Percentiles rank a stretch among this genome's conserved stretches.
These are phyloP conservation scores for Malthinus seriepunctatus DNA, from an alignment of 2,888 invertebrate genomes.

Conservation along the genomic window DNA sequence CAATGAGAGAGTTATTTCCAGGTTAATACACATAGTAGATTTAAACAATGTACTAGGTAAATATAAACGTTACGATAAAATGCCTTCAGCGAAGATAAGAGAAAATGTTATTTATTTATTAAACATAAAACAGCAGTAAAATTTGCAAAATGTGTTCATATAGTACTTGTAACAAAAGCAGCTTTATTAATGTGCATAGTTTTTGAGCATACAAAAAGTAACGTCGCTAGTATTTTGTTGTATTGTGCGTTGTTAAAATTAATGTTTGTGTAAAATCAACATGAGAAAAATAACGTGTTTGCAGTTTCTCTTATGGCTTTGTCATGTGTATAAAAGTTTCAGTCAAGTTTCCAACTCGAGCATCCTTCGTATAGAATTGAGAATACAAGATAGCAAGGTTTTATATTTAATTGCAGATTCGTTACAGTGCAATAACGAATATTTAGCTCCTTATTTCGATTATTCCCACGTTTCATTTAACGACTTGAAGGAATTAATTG, in stretches of 20 bases:
- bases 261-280: background rate
- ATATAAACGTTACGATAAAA: background rate
- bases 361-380: conserved; percentile 17
- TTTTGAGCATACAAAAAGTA: no score
- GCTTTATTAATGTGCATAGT: background rate
- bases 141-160: background rate
- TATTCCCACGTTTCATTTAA: conserved; percentile 18
- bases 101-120: background rate
- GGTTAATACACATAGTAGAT: background rate
- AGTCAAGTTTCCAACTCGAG: conserved; percentile 13
- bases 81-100: background rate
- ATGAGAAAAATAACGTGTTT: conserved; percentile 1
- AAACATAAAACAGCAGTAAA: conserved; percentile 1
- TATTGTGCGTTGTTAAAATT: background rate
- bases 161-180: background rate
- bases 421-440: conserved; percentile 15
- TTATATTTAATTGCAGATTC: conserved; percentile 24
- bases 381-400: conserved; percentile 26
- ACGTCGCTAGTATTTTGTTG: no score
- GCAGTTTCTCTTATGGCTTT: background rate
- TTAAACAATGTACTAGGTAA: background rate
- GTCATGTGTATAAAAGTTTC: background rate
- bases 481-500: conserved; percentile 21
- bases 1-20: background rate
- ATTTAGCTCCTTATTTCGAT: conserved; percentile 12